Percentiles rank a stretch among this genome's conserved stretches.
Evolutionary conservation across 2,797 vertebrate genomes (phyloP).

Genomic region (Helarctos malayanus): DNA sequence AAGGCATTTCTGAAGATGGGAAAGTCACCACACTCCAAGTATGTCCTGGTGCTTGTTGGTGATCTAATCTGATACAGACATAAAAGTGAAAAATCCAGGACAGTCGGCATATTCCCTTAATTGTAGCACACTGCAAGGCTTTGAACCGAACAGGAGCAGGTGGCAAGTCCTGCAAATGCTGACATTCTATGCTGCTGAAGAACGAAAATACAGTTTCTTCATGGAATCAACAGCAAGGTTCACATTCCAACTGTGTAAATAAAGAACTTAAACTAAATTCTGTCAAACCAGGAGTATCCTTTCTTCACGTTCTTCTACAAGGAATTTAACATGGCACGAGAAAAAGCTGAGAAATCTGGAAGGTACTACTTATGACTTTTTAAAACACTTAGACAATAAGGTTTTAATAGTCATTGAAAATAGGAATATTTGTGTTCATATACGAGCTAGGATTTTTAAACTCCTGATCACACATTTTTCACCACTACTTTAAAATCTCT

Average conservation of each 20-base stretch:
- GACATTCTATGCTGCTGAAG: neutral
- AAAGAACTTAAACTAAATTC: neutral
- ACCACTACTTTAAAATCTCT: constrained; percentile 27
- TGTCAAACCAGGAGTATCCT: neutral
- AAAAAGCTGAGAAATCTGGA: neutral
- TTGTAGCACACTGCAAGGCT: neutral
- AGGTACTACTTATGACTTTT: neutral
- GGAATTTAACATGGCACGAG: neutral
- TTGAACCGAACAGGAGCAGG: neutral
- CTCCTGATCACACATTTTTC: neutral
- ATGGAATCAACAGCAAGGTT: neutral
- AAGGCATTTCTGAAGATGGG: neutral
- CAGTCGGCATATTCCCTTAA: neutral
- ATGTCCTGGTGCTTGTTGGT: neutral
- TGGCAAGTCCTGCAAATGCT: neutral
- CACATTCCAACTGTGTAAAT: neutral
- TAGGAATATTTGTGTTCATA: neutral
- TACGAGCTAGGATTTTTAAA: neutral
- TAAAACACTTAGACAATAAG: neutral
- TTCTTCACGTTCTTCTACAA: neutral
- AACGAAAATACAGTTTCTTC: neutral
- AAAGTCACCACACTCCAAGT: neutral
- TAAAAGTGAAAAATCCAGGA: neutral
- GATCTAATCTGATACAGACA: neutral
- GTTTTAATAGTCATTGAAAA: neutral